phyloP scores from a whole-genome alignment of 1,140 invertebrate genomes.

The Drosophila fuyamai region DNA sequence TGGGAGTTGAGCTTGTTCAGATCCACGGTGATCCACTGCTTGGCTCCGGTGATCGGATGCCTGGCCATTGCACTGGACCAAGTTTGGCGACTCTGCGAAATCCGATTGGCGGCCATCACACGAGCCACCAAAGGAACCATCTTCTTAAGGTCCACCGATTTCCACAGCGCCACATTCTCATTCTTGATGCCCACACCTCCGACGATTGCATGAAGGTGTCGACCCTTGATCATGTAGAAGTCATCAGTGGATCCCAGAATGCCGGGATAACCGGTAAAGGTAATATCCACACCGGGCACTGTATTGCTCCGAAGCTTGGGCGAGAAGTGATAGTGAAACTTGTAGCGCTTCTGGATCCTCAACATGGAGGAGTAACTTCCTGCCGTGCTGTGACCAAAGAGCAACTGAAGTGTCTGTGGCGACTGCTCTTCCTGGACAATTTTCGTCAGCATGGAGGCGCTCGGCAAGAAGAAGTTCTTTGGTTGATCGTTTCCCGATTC shows the following conservation, averaged over 20 bases:
- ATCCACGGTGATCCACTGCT: constrained; percentile 95
- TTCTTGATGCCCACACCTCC: constrained; percentile 87
- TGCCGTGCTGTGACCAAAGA: constrained; percentile 85
- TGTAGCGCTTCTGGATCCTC: constrained; percentile 95
- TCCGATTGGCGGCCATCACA: constrained; percentile 93
- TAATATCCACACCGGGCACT: constrained; percentile 89
- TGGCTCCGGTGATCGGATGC: constrained; percentile 93
- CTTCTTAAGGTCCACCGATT: constrained; percentile 85
- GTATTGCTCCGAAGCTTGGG: constrained; percentile 86
- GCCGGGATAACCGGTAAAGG: constrained; percentile 96
- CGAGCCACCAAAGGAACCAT: constrained; percentile 91
- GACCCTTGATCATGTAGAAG: constrained; percentile 89
- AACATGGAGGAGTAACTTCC: constrained; percentile 94
- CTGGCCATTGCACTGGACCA: constrained; percentile 89
- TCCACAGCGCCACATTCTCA: constrained; percentile 86
- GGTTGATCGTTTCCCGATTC: constrained; percentile 23
- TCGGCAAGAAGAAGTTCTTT: constrained; percentile 79
- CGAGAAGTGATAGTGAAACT: constrained; percentile 90
- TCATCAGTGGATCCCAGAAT: constrained; percentile 94
- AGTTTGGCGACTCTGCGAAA: constrained; percentile 89
- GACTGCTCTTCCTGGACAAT: constrained; percentile 58
- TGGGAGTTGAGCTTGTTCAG: constrained; percentile 86
- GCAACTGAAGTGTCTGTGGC: constrained; percentile 73
- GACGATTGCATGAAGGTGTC: constrained; percentile 86
- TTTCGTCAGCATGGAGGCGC: constrained; percentile 77